Evolutionary conservation across 2,797 vertebrate species (phyloP), one percentile per base, ranked within the genome.

Genomic region (Hybognathus amarus): DNA sequence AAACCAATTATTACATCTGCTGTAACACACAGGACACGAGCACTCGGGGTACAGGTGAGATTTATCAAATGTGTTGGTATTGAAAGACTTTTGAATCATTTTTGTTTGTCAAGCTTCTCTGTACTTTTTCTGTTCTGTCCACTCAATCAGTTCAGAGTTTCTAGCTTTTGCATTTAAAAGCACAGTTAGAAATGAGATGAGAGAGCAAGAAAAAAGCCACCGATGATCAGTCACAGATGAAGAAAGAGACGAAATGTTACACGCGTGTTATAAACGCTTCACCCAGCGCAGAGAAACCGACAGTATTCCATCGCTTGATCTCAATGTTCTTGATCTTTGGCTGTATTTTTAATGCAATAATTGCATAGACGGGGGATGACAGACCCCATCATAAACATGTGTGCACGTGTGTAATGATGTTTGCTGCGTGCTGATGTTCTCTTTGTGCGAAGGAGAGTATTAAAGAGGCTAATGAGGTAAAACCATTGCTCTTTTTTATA

Each of bases 401-500:
- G 76, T 83, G 88, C 77, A 73, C 80, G 42, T 52, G 73, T 75
- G 84, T 90, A 91, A 89, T 89, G 83, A 89, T 70, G 74, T 86
- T 82, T 84, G 77, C 80, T 24, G 77, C 11, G 83, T 84, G 59
- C 77, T 83, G 22, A 82, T 83, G 54, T 87, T 87, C 83, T 87
- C 83, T 87, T 82, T 80, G 83, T 87, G 86, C 80, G 77, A 36
- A 33, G 30, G 85, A 80, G 75, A 82, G 87, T 88, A 90, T 91
- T 89, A 89, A 85, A 85, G 84, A 84, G 82, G 80, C 76, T 92
- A 91, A 91, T 91, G 88, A 90, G 88, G 86, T 87, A 86, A 84
- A 88, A 85, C 87, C 85, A 68, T 82, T 70, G 77, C 83, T 83
- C 68, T 81, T 83, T 88, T 91, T 92, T 88, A 89, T 89, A 88